These are phyloP conservation scores for Globia sparganii DNA, from an alignment of 2,888 invertebrate genomes.

Conservation along the genomic window DNA sequence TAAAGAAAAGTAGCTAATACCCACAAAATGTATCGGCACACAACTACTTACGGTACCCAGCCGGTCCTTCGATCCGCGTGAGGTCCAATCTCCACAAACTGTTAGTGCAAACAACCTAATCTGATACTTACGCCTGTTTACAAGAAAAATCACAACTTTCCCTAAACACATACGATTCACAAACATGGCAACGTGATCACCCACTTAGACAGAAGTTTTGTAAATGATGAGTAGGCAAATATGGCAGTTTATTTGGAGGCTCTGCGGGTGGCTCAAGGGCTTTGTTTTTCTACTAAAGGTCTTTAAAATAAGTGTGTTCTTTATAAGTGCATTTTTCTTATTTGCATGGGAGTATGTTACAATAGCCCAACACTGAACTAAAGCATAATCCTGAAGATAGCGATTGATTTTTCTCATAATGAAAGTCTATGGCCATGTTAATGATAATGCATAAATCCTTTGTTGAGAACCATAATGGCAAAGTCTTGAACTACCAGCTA, in stretches of 20 bases:
- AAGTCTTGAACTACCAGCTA: too few species aligned
- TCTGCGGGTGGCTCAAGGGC: conserved; percentile 11
- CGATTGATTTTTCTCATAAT: not conserved
- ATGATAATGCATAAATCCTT: too few species aligned
- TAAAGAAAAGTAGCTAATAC: conserved; percentile 22
- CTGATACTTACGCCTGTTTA: conserved; percentile 61
- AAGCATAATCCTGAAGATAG: not conserved
- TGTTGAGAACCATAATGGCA: not conserved
- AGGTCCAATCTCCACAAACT: conserved; percentile 61
- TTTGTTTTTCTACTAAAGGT: conserved; percentile 1
- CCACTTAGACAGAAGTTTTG: conserved; percentile 64
- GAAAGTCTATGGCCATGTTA: not conserved
- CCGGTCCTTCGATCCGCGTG: conserved; percentile 45
- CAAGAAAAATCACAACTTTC: conserved; percentile 66
- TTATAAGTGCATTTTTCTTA: not conserved
- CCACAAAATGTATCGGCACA: conserved; percentile 32
- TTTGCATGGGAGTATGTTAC: not conserved
- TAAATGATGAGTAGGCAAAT: conserved; percentile 56
- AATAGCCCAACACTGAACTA: too few species aligned
- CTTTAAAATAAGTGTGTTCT: not conserved
- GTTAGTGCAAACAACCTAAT: conserved; percentile 67
- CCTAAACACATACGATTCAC: conserved; percentile 63
- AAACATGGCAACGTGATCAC: conserved; percentile 69
- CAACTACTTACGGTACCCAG: conserved; percentile 41
- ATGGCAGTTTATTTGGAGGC: conserved; percentile 37